A percentile compares a stretch with the other conserved stretches of the same genome.
Conservation (phyloP, 2,113 vertebrate genomes). For the Sitta europaea region DNA sequence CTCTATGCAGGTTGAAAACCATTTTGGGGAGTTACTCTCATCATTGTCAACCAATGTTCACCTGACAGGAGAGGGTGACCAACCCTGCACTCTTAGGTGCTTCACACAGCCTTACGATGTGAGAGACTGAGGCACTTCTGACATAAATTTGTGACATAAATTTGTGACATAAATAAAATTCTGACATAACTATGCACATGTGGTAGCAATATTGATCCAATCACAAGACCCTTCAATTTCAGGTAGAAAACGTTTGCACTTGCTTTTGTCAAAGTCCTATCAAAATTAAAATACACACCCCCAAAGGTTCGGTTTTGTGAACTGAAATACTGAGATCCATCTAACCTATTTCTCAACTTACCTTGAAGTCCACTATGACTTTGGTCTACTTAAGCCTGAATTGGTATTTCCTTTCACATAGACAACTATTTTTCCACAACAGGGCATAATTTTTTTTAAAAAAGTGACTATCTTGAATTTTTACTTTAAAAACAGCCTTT, state of each 20-base stretch:
- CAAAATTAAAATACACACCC: not conserved
- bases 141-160: not conserved
- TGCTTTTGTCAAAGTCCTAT: not conserved
- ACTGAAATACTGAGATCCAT: not conserved
- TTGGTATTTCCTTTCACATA: rapidly evolving
- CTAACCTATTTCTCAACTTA: not conserved
- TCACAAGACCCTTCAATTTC: not conserved
- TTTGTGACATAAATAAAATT: no score
- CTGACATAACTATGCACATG: rapidly evolving
- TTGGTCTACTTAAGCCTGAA: not conserved
- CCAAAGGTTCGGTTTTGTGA: not conserved
- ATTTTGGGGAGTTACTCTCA: not conserved
- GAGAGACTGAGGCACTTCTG: not conserved
- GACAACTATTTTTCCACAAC: not conserved
- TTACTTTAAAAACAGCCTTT: not conserved
- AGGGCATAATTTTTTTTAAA: not conserved
- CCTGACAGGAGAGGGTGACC: not conserved
- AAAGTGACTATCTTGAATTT: not conserved
- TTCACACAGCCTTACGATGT: not conserved
- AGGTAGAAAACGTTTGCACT: not conserved
- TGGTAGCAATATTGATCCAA: not conserved
- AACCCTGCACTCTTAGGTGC: no score
- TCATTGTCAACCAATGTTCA: not conserved
- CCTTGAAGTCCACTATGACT: not conserved
- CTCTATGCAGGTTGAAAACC: not conserved